Conservation (phyloP, 2,113 vertebrate species). For the Ictidomys tridecemlineatus region DNA sequence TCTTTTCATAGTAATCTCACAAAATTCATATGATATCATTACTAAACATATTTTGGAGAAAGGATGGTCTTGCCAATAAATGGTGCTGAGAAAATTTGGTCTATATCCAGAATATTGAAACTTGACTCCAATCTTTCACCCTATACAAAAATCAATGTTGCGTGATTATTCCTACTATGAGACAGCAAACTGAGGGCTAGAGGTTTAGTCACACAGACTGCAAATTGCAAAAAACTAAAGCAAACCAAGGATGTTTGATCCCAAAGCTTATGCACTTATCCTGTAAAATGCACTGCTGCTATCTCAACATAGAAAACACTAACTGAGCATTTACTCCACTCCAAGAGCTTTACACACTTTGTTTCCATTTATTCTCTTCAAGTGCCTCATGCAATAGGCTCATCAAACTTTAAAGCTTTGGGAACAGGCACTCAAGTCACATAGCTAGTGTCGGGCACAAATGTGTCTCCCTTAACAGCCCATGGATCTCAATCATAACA, state of each 20-base stretch:
- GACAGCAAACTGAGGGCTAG: not conserved
- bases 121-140: not conserved
- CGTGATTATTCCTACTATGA: not conserved
- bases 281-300: not conserved
- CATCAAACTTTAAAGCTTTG: not conserved
- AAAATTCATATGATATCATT: not conserved
- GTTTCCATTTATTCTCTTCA: not conserved
- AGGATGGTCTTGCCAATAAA: not conserved
- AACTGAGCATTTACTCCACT: not conserved
- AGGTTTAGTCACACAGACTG: not conserved
- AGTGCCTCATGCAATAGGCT: not conserved
- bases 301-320: not conserved
- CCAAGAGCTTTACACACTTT: not conserved
- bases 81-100: not conserved
- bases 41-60: not conserved
- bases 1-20: not conserved
- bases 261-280: not conserved
- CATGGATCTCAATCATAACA: not conserved
- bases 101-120: not conserved
- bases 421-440: not conserved
- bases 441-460: not conserved
- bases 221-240: not conserved
- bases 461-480: not conserved
- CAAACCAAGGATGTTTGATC: not conserved
- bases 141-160: not conserved